A percentile compares a stretch with the other conserved stretches of the same genome.
Conservation (phyloP, 2,888 invertebrate species). For the Folsomia manolachei region DNA sequence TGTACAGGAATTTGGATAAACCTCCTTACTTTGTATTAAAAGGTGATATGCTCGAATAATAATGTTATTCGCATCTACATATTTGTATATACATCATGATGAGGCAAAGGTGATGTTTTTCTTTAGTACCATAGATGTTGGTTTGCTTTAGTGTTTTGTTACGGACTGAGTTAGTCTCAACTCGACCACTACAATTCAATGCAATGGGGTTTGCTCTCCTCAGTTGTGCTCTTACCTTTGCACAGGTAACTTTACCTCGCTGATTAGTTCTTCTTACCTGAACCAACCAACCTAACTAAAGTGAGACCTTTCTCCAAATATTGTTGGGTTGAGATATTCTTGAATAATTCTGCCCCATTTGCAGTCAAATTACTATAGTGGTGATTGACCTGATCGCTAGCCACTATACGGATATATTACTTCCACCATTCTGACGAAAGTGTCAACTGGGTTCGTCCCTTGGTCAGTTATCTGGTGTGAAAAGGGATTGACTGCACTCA, state of each 20-base stretch:
- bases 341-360: background rate
- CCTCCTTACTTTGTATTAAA: no score
- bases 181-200: constrained; percentile 2
- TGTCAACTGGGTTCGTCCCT: background rate
- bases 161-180: background rate
- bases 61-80: background rate
- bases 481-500: background rate
- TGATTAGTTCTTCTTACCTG: background rate
- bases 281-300: background rate
- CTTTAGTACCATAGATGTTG: no score
- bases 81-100: background rate
- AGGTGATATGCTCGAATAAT: background rate
- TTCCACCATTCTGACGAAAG: background rate
- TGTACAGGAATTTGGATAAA: background rate
- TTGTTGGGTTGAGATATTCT: background rate
- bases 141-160: background rate
- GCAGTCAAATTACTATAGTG: background rate
- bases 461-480: constrained; percentile 3
- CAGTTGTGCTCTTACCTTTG: constrained; percentile 1
- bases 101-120: background rate
- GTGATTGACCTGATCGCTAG: no score
- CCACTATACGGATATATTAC: no score
- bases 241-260: background rate
- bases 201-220: no score
- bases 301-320: background rate